Base-by-base conservation (phyloP, 2,888 invertebrate genomes). In the Drepana falcataria region DNA sequence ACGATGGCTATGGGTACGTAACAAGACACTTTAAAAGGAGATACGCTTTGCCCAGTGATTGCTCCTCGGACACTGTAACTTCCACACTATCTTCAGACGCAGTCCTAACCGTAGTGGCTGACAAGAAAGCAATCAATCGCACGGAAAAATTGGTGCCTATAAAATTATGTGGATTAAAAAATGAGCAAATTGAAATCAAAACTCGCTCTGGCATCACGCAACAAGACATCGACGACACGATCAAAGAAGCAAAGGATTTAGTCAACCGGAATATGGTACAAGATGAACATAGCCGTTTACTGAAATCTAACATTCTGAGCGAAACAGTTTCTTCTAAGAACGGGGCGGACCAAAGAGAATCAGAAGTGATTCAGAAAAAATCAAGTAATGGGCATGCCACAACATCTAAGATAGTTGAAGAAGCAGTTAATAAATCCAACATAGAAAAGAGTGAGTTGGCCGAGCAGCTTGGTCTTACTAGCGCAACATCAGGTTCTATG, bases 1-100 rank as follows among this genome's bases (percentile, higher is more conserved):
- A 76, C 48, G 92, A 92, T 55, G 82, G 86, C 47, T 86, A 90
- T 59, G 92, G 92, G 5, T 83, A 75, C 57, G 77, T 92, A 53
- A 81, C 87, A 7, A 75, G 92, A 52, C 83, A 91, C 49, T 92
- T 92, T 61, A 81, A 74, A 53, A 79, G 92, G 41, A 79, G 88
- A 48, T 92, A 92, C 66, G 62, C 77, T 47, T 61, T 92, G 51
- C 92, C 92, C 6, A 69, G 60, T 37, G 64, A 75, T 33, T 81
- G 73, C 55, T 59, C 60, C 5, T 41, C 73, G 2, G 78, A 81
- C 5, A 69, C 70, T 37, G 75, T 83, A 1, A 63, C 61, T n/a
- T 81, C 80, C 48, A 70, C 69, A 4, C 59, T 82, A 52, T 80
- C 82, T 9, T 71, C 80, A 35, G 82, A 83, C 51, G 81, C 81